Base-by-base conservation (phyloP, 2,797 vertebrate genomes). In the Sebastes vulpes region DNA sequence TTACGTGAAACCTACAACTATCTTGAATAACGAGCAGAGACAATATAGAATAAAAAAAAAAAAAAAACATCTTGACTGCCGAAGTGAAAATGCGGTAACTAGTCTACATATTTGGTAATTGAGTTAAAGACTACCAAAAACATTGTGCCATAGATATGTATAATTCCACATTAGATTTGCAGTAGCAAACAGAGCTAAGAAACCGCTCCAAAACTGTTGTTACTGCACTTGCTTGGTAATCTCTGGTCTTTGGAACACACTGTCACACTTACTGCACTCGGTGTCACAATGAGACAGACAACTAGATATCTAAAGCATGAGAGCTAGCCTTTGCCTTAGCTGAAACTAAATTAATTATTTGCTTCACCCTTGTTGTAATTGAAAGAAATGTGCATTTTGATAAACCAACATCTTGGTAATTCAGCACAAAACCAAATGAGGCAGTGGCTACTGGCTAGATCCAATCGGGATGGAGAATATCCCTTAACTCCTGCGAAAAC, bases 1-100 rank as follows among this genome's bases (percentile, higher is more conserved):
- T 46, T 28, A 9, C 14, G 11, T 4, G 4, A 1, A 7, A 0
- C n/a, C 48, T 50, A 50, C 7, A 56, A n/a, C 2, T n/a, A 25
- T 29, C 12, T 54, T 61, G 1, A 0, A 35, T 28, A 20, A 60
- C 20, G 2, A 72, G 18, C 6, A 14, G 5, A 60, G 14, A 57
- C n/a, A 29, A 54, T 5, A 9, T 4, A 54, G 6, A 10, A 46
- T 21, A 3, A 21, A n/a, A 25, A 8, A 14, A 0, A 12, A 1
- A 1, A 12, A 38, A 35, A 38, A 38, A 38, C 35, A 12, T 38
- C 35, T 38, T 38, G 11, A 48, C 46, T 18, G 42, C 16, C 16
- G 5, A 46, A 16, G 42, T 18, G 42, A 46, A 46, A 46, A 46
- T 16, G 42, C 6, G 6, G 42, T 46, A 46, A 8, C 6, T 46